phyloP scores from a whole-genome alignment of 1,140 invertebrate genomes.

The Dinoponera quadriceps region DNA sequence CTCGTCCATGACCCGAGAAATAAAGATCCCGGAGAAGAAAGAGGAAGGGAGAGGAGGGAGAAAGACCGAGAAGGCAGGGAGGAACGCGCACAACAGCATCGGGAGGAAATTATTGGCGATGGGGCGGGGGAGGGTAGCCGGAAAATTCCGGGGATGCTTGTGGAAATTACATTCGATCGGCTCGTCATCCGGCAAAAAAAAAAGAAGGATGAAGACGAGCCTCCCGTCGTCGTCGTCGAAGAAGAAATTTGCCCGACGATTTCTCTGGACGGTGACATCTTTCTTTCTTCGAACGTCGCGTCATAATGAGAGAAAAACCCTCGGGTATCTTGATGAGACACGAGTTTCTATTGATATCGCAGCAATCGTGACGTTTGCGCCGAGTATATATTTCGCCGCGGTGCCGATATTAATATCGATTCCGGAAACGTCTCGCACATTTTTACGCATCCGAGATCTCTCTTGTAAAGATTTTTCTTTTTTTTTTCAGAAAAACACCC shows the following conservation, averaged over 20 bases:
- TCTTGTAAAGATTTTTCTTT: not conserved
- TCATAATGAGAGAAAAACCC: slow-evolving; percentile 1
- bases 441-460: no score
- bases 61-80: not conserved
- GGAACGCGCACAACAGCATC: not conserved
- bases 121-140: not conserved
- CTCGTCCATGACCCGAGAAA: slow-evolving; percentile 40
- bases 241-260: slow-evolving; percentile 32
- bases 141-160: slow-evolving; percentile 48
- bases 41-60: not conserved
- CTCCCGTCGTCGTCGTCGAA: not conserved
- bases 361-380: no score
- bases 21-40: slow-evolving; percentile 38
- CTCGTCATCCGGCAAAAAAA: slow-evolving; percentile 31
- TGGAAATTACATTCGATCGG: slow-evolving; percentile 58
- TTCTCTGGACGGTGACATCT: slow-evolving; percentile 21
- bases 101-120: slow-evolving; percentile 50
- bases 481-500: not conserved
- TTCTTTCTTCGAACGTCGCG: slow-evolving; percentile 34
- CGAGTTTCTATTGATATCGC: no score
- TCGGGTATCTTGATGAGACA: not conserved
- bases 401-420: no score
- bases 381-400: no score
- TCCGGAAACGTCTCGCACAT: no score
- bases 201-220: not conserved